Percentiles rank a stretch among this genome's conserved stretches.
Evolutionary conservation across 2,113 vertebrate species (phyloP).

Genomic region (Podocnemis expansa): DNA sequence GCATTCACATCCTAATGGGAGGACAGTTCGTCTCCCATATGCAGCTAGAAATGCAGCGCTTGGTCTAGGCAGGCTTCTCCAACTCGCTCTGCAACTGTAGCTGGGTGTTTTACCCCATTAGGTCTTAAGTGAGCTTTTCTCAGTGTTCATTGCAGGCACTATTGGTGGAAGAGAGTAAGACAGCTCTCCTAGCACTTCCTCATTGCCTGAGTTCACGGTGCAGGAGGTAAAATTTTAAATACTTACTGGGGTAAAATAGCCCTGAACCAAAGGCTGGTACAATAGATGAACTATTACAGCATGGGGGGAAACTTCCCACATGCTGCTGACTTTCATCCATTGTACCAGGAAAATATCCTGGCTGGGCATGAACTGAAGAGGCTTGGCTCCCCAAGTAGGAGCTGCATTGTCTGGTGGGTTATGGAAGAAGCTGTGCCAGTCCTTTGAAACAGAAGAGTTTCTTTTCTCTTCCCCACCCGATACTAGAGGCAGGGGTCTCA

Average conservation of each 20-base stretch:
- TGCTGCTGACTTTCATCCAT: no score
- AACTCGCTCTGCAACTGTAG: background rate
- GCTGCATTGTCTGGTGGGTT: rapidly evolving
- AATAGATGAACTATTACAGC: rapidly evolving
- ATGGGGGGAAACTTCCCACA: no score
- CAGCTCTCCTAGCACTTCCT: background rate
- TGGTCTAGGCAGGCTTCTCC: background rate
- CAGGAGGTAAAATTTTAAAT: background rate
- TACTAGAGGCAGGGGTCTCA: background rate
- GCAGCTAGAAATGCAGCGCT: background rate
- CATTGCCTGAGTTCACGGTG: background rate
- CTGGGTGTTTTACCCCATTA: background rate
- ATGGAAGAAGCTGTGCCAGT: rapidly evolving
- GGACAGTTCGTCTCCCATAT: background rate
- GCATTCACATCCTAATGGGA: background rate
- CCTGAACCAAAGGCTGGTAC: rapidly evolving
- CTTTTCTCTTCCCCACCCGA: rapidly evolving
- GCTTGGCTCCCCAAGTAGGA: background rate
- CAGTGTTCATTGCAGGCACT: background rate
- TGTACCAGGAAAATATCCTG: background rate
- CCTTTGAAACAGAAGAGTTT: background rate
- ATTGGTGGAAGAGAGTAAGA: background rate
- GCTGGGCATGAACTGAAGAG: background rate
- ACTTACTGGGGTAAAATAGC: rapidly evolving
- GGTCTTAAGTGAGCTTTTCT: background rate